phyloP scores from a whole-genome alignment of 2,797 vertebrate genomes.

The Eurystomus glaucurus region DNA sequence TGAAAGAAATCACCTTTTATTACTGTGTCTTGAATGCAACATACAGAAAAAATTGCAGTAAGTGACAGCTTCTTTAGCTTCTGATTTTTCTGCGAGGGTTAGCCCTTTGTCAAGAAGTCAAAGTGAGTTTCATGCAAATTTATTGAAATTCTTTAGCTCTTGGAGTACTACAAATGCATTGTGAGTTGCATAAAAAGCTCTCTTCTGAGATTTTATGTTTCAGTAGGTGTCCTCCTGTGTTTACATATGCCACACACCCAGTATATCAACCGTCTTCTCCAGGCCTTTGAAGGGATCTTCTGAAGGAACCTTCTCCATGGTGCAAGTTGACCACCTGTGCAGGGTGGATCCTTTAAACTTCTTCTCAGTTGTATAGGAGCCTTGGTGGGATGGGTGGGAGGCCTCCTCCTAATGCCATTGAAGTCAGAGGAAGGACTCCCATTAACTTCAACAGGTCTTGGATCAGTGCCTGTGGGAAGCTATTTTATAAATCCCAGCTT shows the following conservation, averaged over 20 bases:
- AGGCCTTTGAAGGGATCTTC: not conserved
- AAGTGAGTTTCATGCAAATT: not conserved
- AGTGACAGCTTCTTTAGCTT: not conserved
- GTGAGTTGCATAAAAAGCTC: not conserved
- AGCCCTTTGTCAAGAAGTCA: not conserved
- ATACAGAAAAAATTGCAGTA: not conserved
- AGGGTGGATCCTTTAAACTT: not conserved
- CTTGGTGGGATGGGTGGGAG: not conserved
- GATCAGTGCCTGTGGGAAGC: constrained; percentile 33
- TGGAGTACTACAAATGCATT: not conserved
- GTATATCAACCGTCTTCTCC: not conserved
- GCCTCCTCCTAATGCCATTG: not conserved
- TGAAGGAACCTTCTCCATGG: not conserved
- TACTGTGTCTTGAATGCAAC: not conserved
- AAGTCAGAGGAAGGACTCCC: not conserved
- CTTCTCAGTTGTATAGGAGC: not conserved
- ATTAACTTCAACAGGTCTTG: constrained; percentile 15
- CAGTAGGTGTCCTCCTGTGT: not conserved
- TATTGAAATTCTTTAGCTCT: not conserved
- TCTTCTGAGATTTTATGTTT: not conserved
- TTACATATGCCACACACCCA: not conserved
- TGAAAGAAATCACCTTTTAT: not conserved
- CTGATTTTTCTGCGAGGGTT: not conserved
- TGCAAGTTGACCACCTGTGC: not conserved
- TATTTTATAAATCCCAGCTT: constrained; percentile 33